Base-by-base conservation (phyloP, 1,140 invertebrate species). In the Nylanderia fulva region DNA sequence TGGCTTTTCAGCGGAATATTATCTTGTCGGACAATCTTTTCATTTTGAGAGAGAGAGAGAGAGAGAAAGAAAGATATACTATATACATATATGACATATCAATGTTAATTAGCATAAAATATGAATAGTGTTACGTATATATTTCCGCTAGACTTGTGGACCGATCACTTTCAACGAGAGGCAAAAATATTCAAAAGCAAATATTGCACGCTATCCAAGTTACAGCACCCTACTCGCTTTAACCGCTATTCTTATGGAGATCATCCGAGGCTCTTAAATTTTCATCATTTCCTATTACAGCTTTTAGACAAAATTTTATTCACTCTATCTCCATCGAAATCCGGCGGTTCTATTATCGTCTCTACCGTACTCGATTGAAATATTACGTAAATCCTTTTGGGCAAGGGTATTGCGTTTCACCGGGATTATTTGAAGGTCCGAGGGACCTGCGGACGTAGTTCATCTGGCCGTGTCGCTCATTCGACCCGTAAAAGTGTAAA, bases 381-480 rank as follows among this genome's bases (percentile, higher is more conserved):
- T 88, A 88, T 88, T 88, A 84, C 69, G 82, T 84, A 85, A 88
- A 88, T 88, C 86, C 86, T 88, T 84, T 6, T 42, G 66, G 66
- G 87, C 71, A 0, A 48, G 45, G 4, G n/a, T n/a, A n/a, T 48
- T 48, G 3, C 29, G 29, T 84, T 85, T 85, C 83, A 64, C 75
- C 75, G 54, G 87, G 84, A 88, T 88, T 88, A 86, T 88, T 72
- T 75, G 84, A 54, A 88, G 71, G 60, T 56, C 52, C 33, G 74
- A 48, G 61, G 54, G 63, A 82, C n/a, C n/a, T n/a, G n/a, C n/a
- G n/a, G n/a, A n/a, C n/a, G n/a, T n/a, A n/a, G n/a, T n/a, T n/a
- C n/a, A n/a, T n/a, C n/a, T n/a, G n/a, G n/a, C n/a, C n/a, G n/a
- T n/a, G n/a, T n/a, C n/a, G n/a, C 71, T 76, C 84, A 84, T 86